phyloP scores from a whole-genome alignment of 2,113 vertebrate genomes.

The Thunnus maccoyii region DNA sequence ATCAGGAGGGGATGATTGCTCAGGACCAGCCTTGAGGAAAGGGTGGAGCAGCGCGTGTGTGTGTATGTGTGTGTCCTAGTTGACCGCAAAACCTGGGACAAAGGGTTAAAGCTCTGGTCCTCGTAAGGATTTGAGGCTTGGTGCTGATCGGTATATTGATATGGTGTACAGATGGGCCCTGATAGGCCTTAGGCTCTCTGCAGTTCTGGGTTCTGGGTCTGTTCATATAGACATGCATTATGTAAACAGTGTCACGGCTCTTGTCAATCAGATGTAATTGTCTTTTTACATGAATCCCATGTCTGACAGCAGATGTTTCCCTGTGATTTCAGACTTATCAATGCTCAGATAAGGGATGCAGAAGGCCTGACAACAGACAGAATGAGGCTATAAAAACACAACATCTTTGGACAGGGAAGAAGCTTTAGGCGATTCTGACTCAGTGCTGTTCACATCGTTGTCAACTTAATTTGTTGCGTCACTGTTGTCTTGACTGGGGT shows the following conservation, averaged over 20 bases:
- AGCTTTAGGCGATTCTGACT: not conserved
- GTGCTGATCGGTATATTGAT: conserved; percentile 7
- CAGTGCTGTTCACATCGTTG: not conserved
- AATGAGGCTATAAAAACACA: not conserved
- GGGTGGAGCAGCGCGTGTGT: conserved; percentile 31
- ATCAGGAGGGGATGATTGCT: conserved; percentile 22
- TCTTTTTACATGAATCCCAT: not conserved
- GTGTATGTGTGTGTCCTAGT: conserved; percentile 18
- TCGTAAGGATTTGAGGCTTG: not conserved
- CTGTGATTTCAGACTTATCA: not conserved
- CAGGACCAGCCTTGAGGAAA: conserved; percentile 49
- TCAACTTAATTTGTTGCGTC: not conserved
- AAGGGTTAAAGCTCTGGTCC: not conserved
- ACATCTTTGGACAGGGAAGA: not conserved
- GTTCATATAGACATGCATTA: not conserved
- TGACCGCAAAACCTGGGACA: not conserved
- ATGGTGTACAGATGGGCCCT: no score
- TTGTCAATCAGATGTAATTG: no score
- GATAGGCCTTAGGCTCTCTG: not conserved
- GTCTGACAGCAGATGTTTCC: conserved; percentile 2
- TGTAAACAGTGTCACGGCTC: no score
- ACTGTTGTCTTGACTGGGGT: conserved; percentile 24
- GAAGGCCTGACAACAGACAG: not conserved
- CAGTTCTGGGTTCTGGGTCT: not conserved
- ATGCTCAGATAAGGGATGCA: not conserved